Base-by-base conservation (phyloP, 2,888 invertebrate genomes). In the Diplazon laetatorius region DNA sequence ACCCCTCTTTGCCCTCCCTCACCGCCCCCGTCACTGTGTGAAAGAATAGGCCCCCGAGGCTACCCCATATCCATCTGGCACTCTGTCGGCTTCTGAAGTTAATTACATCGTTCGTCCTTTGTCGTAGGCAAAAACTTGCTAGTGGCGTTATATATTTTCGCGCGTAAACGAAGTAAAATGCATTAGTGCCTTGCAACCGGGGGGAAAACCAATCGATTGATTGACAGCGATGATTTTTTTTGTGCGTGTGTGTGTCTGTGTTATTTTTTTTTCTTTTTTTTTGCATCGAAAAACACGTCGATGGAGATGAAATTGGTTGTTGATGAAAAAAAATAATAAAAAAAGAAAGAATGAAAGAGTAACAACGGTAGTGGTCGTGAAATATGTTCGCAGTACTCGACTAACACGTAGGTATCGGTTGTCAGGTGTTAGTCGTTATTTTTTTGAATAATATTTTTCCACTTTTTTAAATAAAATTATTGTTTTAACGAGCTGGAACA, bases 61-160 rank as follows among this genome's bases (percentile, higher is more conserved):
- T 6, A n/a, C 30, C 39, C 50, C 73, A 60, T 66, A 52, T 50
- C 48, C 76, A 22, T 76, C 63, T 59, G 35, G 59, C 50, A 42
- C 50, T 59, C 48, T 50, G 50, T 76, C 63, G 57, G 35, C 59
- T 42, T 70, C 37, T 50, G 65, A 59, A 65, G 50, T 59, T 63
- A 63, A 76, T 65, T 70, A 63, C 75, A 59, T 60, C 25, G 50
- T 66, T n/a, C 44, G 50, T 57, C 35, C 63, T 76, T 63, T 70
- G 69, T 50, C 68, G 25, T 50, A 20, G 55, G n/a, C 12, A 35
- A 39, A 73, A 73, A 50, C 50, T 60, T 37, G 63, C 65, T 46
- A 16, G 46, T 2, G 63, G 46, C 63, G 18, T n/a, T 55, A 6
- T 22, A 65, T 14, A 6, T 14, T 37, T 20, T 9, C 8, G 18